These are phyloP conservation scores for Pseudocheirus occidentalis DNA, from an alignment of 2,797 vertebrate species.

Conservation along the genomic window DNA sequence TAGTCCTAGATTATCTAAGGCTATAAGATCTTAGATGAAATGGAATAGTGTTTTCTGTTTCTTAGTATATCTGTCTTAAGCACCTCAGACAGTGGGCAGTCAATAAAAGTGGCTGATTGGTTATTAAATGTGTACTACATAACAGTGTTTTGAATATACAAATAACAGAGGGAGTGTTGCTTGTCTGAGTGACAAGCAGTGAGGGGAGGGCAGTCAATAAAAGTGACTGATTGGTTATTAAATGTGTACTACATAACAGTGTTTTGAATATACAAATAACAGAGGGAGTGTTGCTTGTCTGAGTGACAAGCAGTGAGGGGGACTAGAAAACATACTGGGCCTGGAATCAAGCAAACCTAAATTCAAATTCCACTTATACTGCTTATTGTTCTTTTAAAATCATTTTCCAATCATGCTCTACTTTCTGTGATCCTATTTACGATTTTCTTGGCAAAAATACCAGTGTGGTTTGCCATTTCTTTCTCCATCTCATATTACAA, in stretches of 20 bases:
- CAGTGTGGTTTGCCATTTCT: neutral
- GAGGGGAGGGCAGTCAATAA: too few relatives aligned
- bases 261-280: neutral
- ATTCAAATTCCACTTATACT: neutral
- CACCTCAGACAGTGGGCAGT: neutral
- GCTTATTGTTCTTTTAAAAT: neutral
- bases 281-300: neutral
- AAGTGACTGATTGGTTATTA: neutral
- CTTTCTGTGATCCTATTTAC: neutral
- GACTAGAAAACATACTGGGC: neutral
- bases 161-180: neutral
- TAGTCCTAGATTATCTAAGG: neutral
- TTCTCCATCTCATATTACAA: neutral
- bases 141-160: neutral
- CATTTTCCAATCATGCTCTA: neutral
- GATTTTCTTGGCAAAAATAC: neutral
- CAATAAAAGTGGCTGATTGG: neutral
- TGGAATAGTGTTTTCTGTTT: neutral
- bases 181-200: neutral
- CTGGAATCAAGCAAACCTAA: neutral
- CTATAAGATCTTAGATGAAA: neutral
- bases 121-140: neutral
- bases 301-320: neutral
- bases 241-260: neutral
- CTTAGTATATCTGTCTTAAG: neutral